Conservation (phyloP, 2,797 vertebrate genomes). For the Astyanax mexicanus region DNA sequence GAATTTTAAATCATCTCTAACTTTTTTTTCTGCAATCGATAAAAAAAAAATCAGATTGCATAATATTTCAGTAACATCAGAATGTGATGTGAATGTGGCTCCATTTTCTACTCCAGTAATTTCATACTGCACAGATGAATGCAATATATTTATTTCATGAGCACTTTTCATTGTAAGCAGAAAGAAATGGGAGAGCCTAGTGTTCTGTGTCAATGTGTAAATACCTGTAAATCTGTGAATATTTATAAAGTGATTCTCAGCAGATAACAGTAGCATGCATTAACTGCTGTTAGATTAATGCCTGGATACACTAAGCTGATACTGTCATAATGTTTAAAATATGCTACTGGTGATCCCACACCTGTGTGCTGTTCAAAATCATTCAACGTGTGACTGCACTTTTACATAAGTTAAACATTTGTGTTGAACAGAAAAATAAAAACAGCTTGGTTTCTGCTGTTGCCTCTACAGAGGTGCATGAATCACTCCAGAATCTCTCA, state of each 20-base stretch:
- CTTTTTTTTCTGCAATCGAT: neutral
- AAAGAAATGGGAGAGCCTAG: too few relatives aligned
- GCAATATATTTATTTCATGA: neutral
- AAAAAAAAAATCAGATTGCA: neutral
- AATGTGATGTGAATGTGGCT: neutral
- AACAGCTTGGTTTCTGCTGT: neutral
- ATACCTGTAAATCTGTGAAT: neutral
- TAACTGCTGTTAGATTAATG: neutral
- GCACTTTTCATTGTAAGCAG: slow-evolving; percentile 3
- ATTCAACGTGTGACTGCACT: too few relatives aligned
- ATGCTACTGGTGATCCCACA: too few relatives aligned
- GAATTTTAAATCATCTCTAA: neutral
- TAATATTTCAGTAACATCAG: neutral
- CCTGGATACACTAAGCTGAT: neutral
- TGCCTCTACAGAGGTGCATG: slow-evolving; percentile 5
- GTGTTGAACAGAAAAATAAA: too few relatives aligned
- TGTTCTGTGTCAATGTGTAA: neutral
- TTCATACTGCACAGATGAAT: neutral
- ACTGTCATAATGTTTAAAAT: neutral
- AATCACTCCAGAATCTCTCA: neutral
- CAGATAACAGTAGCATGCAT: slow-evolving; percentile 1
- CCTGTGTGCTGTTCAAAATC: too few relatives aligned
- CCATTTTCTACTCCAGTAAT: neutral
- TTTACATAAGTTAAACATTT: too few relatives aligned
- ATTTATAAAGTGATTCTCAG: neutral